Percentiles rank a stretch among this genome's conserved stretches.
Conservation (phyloP, 1,140 invertebrate genomes). For the Venturia canescens region DNA sequence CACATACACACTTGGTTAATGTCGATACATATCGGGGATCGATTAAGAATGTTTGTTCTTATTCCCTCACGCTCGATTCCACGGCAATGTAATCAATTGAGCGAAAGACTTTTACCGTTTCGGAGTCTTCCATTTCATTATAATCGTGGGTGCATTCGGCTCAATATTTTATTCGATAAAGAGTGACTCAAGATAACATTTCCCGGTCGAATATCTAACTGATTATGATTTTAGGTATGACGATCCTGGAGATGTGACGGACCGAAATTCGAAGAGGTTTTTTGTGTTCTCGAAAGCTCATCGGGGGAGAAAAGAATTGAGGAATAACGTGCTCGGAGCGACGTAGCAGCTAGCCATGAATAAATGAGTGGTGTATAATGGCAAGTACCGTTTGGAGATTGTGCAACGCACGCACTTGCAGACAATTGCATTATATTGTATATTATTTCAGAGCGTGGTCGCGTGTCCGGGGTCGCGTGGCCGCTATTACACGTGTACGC, state of each 20-base stretch:
- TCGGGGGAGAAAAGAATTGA: no score
- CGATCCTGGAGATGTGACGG: no score
- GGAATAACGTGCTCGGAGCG: no score
- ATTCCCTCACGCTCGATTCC: not conserved
- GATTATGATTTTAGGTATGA: not conserved
- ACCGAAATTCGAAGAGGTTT: no score
- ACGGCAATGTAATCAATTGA: slow-evolving; percentile 36
- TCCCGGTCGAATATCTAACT: no score
- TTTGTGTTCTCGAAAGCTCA: no score
- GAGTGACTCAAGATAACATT: not conserved
- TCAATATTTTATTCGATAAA: not conserved
- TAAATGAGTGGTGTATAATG: not conserved
- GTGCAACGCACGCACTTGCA: not conserved
- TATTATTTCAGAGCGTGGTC: slow-evolving; percentile 42
- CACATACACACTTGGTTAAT: slow-evolving; percentile 52
- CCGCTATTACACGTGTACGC: not conserved
- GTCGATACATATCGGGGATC: slow-evolving; percentile 45
- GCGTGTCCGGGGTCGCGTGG: slow-evolving; percentile 50
- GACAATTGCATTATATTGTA: slow-evolving; percentile 8
- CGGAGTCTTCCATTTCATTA: not conserved
- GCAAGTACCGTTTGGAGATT: slow-evolving; percentile 6
- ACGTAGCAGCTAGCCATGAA: not conserved
- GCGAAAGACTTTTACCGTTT: not conserved
- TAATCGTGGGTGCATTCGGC: not conserved
- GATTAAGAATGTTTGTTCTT: slow-evolving; percentile 35